phyloP scores from a whole-genome alignment of 2,113 vertebrate genomes.

The Erinaceus europaeus region DNA sequence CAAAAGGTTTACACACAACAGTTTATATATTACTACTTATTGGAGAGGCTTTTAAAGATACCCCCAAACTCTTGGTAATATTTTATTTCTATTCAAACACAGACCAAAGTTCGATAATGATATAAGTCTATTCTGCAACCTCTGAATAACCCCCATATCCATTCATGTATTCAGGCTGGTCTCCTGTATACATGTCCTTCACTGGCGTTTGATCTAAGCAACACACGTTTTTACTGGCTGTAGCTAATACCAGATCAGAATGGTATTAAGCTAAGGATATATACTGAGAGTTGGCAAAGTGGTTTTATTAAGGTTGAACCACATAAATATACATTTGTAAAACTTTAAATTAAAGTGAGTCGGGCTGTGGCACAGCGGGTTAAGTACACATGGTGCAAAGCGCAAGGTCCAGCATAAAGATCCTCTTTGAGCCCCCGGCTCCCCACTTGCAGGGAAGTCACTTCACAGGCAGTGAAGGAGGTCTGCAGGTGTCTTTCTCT shows the following conservation, averaged over 20 bases:
- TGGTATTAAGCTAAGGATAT: background rate
- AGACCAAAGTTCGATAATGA: background rate
- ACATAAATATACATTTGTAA: background rate
- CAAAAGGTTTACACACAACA: background rate
- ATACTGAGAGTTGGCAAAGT: background rate
- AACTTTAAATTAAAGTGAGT: background rate
- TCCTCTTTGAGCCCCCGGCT: too few relatives aligned
- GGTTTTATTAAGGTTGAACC: background rate
- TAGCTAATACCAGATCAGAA: background rate
- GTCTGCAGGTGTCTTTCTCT: too few relatives aligned
- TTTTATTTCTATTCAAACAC: background rate
- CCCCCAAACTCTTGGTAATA: too few relatives aligned
- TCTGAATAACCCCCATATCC: background rate
- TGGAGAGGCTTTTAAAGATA: too few relatives aligned
- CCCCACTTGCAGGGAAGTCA: too few relatives aligned
- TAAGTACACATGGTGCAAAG: too few relatives aligned
- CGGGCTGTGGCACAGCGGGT: too few relatives aligned
- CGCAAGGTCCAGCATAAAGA: too few relatives aligned
- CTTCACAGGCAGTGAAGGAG: too few relatives aligned
- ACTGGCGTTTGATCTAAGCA: background rate
- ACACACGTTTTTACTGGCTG: too few relatives aligned
- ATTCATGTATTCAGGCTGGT: background rate
- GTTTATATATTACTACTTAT: background rate
- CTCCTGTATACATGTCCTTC: background rate
- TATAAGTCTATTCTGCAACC: background rate